Evolutionary conservation across 2,113 vertebrate genomes (phyloP).

Genomic region (Rallus limicola): DNA sequence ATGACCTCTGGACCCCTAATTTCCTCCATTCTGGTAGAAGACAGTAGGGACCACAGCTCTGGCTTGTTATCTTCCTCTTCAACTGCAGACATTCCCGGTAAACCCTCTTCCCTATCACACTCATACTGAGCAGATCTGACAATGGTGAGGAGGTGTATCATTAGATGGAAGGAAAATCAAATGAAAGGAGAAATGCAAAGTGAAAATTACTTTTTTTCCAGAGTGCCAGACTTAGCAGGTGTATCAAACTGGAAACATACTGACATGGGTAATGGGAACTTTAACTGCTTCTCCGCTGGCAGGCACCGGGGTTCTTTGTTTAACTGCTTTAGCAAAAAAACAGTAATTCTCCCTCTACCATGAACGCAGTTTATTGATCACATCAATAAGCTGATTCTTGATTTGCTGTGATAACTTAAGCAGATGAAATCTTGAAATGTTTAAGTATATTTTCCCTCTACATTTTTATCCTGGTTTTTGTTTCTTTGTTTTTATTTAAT

Average conservation of each 20-base stretch:
- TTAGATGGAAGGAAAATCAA: neutral
- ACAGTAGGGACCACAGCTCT: neutral
- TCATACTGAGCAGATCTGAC: neutral
- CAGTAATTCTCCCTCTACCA: neutral
- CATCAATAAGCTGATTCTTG: neutral
- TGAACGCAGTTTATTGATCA: neutral
- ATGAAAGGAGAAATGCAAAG: conserved; percentile 14
- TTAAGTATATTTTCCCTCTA: neutral
- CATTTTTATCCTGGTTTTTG: neutral
- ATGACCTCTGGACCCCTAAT: neutral
- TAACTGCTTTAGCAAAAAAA: neutral
- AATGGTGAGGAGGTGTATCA: neutral
- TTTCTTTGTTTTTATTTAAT: neutral
- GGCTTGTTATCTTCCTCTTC: neutral
- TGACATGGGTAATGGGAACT: neutral
- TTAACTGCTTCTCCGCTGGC: neutral
- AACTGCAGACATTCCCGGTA: neutral
- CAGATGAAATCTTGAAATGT: neutral
- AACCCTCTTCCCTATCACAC: neutral
- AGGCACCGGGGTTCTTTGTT: neutral
- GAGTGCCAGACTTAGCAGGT: neutral
- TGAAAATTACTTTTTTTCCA: neutral
- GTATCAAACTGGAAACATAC: neutral
- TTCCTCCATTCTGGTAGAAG: neutral
- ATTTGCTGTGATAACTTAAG: neutral